Base-by-base conservation (phyloP, 2,797 vertebrate species). In the Phoeniculus purpureus region DNA sequence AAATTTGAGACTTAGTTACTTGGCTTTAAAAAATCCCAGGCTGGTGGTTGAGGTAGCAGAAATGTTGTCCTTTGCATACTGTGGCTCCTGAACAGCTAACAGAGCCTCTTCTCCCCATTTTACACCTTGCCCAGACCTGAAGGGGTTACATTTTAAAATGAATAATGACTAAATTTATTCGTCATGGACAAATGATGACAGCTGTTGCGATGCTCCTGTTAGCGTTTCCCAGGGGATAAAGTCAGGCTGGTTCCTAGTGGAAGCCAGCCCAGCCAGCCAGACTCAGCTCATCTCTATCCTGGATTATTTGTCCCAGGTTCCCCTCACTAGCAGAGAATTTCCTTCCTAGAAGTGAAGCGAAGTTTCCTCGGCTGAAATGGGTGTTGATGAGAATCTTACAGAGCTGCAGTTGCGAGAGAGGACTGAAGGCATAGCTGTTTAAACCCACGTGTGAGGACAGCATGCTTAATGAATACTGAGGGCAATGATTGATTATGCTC, bases 141-240 rank as follows among this genome's bases (percentile, higher is more conserved):
- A 90, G 84, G 86, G 81, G 89, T 92, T 80, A 87, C 90, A 1
- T 84, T 93, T 79, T 83, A 73, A 80, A 87, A 84, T 89, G 90
- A 91, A 89, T 94, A 85, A 93, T 96, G 97, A 96, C 84, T 91
- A 87, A 87, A 93, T 91, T 91, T 96, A 91, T 96, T 95, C 83
- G 83, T 89, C 83, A 79, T 90, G 90, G 93, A 89, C 40, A 89
- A 94, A 87, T 10, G 81, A 91, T 95, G 96, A 97, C 94, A 96
- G 94, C 93, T 94, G 89, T 94, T 96, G 93, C 93, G 94, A 94
- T 95, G 92, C 85, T 96, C 95, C 94, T 96, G 96, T 95, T 96
- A 95, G 93, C 54, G 68, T 88, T 94, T 92, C 97, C 97, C 87
- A 77, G 90, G 96, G 90, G 94, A 95, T 90, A 83, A 94, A 65